Evolutionary conservation across 2,113 vertebrate species (phyloP), one percentile per base, ranked within the genome.

Genomic region (Accipiter cooperii): DNA sequence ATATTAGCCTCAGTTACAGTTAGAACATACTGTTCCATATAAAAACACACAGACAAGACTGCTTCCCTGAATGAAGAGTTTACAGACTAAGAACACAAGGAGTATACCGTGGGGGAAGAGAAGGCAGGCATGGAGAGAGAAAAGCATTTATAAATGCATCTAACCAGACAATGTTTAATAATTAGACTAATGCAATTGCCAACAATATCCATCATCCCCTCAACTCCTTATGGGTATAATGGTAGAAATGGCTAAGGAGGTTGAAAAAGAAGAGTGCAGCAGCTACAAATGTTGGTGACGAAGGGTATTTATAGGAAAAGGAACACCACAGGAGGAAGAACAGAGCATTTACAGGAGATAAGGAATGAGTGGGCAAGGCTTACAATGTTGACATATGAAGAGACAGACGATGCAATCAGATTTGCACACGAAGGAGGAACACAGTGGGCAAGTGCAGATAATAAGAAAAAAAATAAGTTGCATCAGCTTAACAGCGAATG

Each of bases 341-440:
- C 9, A 19, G 63, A 85, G 47, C 74, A 61, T 76, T 95, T 80
- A 65, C 25, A 87, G 49, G 61, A 88, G 87, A 85, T 63, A 93
- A 89, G 77, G 33, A 88, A 90, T 42, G 66, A 95, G 75, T 83
- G 75, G 84, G 84, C 65, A 93, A 93, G 70, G 84, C 49, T 94
- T 52, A 69, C 82, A 80, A 44, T 14, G 29, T 25, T 91, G 93
- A 79, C n/a, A 96, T 64, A 81, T 0, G 47, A 87, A 89, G 44
- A 93, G 74, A 90, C 40, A 87, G 80, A 90, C 34, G 13, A 90
- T 83, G 47, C 80, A 84, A 46, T 92, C 76, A 89, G 51, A 94
- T 96, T 52, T 92, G 90, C 54, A 91, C 70, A 64, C 1, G 6
- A 90, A 9, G 70, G 36, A 96, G 66, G 75, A 93, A 85, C 18